Percentiles rank a stretch among this genome's conserved stretches.
Evolutionary conservation across 2,797 vertebrate genomes (phyloP).

Genomic region (Carduelis carduelis): DNA sequence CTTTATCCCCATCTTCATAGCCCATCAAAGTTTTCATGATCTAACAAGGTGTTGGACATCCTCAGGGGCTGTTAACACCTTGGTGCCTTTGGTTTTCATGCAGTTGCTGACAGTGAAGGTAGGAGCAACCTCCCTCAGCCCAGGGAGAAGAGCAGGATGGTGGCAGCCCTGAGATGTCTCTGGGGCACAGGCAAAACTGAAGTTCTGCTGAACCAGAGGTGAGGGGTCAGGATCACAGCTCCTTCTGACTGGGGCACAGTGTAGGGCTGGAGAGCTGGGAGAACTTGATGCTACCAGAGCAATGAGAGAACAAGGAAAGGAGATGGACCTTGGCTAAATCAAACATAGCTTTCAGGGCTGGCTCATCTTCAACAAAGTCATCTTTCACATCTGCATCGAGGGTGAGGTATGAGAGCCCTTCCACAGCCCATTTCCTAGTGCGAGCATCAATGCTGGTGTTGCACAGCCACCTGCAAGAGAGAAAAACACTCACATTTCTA

Average conservation of each 20-base stretch:
- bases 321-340: slow-evolving; percentile 88
- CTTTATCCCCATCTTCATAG: background rate
- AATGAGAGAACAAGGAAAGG: background rate
- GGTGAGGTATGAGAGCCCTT: slow-evolving; percentile 94
- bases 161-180: background rate
- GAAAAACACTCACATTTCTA: background rate
- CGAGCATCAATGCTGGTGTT: slow-evolving; percentile 87
- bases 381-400: slow-evolving; percentile 98
- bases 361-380: slow-evolving; percentile 94
- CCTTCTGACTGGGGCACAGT: background rate
- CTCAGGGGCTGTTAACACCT: background rate
- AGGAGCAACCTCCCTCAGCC: background rate
- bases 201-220: background rate
- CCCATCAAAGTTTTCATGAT: background rate
- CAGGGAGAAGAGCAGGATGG: background rate
- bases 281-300: background rate
- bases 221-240: background rate
- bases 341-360: slow-evolving; percentile 95
- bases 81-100: background rate
- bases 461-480: slow-evolving; percentile 87
- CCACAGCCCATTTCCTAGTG: slow-evolving; percentile 94
- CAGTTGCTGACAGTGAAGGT: background rate
- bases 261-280: background rate
- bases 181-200: background rate
- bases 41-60: background rate